A percentile compares a stretch with the other conserved stretches of the same genome.
These are phyloP conservation scores for Xiphophorus maculatus DNA, from an alignment of 2,113 vertebrate species.

Conservation along the genomic window DNA sequence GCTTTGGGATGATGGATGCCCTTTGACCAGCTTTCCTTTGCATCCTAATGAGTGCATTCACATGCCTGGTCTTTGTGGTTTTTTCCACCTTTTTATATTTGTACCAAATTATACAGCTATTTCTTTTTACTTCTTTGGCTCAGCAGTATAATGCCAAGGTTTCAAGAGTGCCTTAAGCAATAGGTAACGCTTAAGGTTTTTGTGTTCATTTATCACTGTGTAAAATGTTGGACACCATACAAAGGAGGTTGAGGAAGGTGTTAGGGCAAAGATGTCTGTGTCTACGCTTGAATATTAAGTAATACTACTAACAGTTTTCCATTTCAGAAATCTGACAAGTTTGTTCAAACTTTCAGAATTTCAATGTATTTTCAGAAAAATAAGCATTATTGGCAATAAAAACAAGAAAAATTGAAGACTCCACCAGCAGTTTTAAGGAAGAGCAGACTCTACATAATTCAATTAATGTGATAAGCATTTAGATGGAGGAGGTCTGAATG, in stretches of 20 bases:
- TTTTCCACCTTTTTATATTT: slow-evolving; percentile 36
- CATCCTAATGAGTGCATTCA: slow-evolving; percentile 50
- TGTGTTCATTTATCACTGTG: slow-evolving; percentile 67
- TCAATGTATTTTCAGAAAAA: too few relatives aligned
- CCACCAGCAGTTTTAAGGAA: neutral
- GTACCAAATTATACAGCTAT: slow-evolving; percentile 42
- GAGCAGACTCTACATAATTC: neutral
- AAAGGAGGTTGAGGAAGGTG: slow-evolving; percentile 20
- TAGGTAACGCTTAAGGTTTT: slow-evolving; percentile 47
- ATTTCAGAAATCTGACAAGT: neutral
- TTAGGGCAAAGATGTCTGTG: slow-evolving; percentile 49
- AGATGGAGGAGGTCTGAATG: neutral
- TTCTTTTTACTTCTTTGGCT: slow-evolving; percentile 8
- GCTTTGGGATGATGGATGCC: slow-evolving; percentile 58
- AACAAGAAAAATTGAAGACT: neutral
- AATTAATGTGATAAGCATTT: slow-evolving; percentile 6
- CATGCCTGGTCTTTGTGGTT: slow-evolving; percentile 30
- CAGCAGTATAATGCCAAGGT: slow-evolving; percentile 45
- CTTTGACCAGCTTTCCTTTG: slow-evolving; percentile 38
- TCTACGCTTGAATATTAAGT: neutral
- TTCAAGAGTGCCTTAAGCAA: slow-evolving; percentile 31
- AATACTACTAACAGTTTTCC: neutral
- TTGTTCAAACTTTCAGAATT: neutral
- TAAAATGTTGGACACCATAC: slow-evolving; percentile 44
- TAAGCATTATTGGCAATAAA: too few relatives aligned